A percentile compares a stretch with the other conserved stretches of the same genome.
Conservation (phyloP, 1,140 invertebrate species). For the Monomorium pharaonis region DNA sequence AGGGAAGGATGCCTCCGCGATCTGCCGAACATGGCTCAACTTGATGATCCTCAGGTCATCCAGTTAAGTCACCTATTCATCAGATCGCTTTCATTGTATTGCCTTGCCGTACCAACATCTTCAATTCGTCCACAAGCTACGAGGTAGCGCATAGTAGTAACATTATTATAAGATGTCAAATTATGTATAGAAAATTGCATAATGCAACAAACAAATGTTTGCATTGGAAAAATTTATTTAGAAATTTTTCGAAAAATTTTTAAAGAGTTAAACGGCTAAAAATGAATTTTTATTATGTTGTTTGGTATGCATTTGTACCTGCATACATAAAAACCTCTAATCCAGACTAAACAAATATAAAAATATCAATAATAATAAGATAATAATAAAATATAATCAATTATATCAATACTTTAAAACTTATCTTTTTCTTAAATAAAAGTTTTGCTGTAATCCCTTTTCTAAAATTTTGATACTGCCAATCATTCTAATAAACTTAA, state of each 20-base stretch:
- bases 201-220: background rate
- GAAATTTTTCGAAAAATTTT: background rate
- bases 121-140: background rate
- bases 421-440: conserved; percentile 8
- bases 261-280: background rate
- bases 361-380: background rate
- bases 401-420: background rate
- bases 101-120: conserved; percentile 8
- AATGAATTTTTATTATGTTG: background rate
- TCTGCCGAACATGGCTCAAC: conserved; percentile 48
- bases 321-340: background rate
- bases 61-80: conserved; percentile 43
- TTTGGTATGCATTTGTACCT: background rate
- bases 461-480: too few species aligned
- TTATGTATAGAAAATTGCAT: background rate
- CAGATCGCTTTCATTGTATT: background rate
- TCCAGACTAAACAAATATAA: background rate
- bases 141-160: background rate
- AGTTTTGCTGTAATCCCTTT: background rate
- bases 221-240: background rate
- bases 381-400: background rate
- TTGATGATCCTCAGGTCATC: conserved; percentile 47
- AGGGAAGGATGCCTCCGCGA: conserved; percentile 50
- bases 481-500: background rate
- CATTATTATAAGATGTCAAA: background rate